Base-by-base conservation (phyloP, 2,888 invertebrate species). In the Acleris laterana region DNA sequence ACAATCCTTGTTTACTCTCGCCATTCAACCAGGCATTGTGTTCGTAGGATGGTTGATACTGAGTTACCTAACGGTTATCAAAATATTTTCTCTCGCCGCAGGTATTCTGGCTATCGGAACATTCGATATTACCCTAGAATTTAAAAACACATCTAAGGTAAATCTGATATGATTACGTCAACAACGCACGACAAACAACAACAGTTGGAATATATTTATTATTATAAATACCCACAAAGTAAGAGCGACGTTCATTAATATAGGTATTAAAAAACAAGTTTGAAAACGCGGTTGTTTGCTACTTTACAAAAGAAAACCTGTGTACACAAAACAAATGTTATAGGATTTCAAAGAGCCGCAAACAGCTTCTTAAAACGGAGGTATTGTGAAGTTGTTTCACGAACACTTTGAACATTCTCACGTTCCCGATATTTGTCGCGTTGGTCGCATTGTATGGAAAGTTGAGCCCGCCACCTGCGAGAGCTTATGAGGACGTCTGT, bases 401-500 rank as follows among this genome's bases (percentile, higher is more conserved):
- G 66, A 72, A 73, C 76, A 77, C 74, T 72, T 78, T 75, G 69
- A 62, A 68, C 69, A 68, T 74, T 83, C 78, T 77, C 82, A 82
- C 79, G 78, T 76, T 70, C 73, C 72, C 70, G 68, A 79, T 82
- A 81, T 81, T 81, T 79, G 76, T 78, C 77, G 75, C 75, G 58
- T 55, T 57, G 65, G 66, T 64, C 73, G 75, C 73, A 80, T 81
- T 82, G 81, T 84, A 77, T 81, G 77, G 77, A 81, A 84, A 82
- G 78, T 76, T 80, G 71, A 63, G 68, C 63, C 63, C 68, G 78
- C 82, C 79, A 88, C 84, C 89, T 88, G 88, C 73, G 75, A 77
- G 77, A 74, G 87, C 85, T 90, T 88, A 90, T 80, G 79, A 77
- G 76, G 74, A 68, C 71, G 75, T 74, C 76, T 71, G 80, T 78